A percentile compares a stretch with the other conserved stretches of the same genome.
phyloP scores from a whole-genome alignment of 2,888 invertebrate species.

The Heliothis peltigera region DNA sequence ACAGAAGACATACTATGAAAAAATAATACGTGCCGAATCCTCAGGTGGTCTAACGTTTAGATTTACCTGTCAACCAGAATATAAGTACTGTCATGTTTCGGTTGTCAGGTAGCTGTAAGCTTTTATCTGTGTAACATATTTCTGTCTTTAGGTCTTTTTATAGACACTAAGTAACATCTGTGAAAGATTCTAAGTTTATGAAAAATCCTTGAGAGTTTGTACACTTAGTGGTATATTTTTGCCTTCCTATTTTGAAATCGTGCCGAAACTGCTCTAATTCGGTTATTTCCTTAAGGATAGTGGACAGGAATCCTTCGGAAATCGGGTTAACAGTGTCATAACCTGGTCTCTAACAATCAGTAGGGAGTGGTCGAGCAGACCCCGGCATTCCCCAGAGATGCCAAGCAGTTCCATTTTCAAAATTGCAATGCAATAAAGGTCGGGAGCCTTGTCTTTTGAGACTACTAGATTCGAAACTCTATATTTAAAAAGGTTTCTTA shows the following conservation, averaged over 20 bases:
- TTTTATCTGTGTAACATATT: not conserved
- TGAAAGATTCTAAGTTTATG: not conserved
- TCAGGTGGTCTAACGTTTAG: too few species aligned
- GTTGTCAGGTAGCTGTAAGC: not conserved
- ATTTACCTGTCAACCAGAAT: too few species aligned
- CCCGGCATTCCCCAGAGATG: conserved; percentile 63
- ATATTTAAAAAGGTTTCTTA: conserved; percentile 63
- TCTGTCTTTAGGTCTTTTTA: not conserved
- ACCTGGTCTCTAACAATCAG: conserved; percentile 75
- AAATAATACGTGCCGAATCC: too few species aligned
- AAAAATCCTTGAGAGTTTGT: not conserved
- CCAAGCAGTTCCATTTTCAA: conserved; percentile 77
- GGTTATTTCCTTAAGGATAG: conserved; percentile 44
- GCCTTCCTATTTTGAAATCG: conserved; percentile 37
- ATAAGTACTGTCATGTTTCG: not conserved
- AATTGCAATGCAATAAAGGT: conserved; percentile 79
- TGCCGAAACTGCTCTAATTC: conserved; percentile 34
- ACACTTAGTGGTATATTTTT: not conserved
- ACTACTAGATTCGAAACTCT: conserved; percentile 56
- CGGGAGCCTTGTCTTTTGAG: conserved; percentile 64
- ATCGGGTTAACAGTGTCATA: conserved; percentile 79
- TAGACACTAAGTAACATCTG: not conserved
- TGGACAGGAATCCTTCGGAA: conserved; percentile 65
- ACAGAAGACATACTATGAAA: too few species aligned
- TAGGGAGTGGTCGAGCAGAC: conserved; percentile 70